Base-by-base conservation (phyloP, 53 echinoderm and acorn worm genomes). In the Mesocentrotus franciscanus region DNA sequence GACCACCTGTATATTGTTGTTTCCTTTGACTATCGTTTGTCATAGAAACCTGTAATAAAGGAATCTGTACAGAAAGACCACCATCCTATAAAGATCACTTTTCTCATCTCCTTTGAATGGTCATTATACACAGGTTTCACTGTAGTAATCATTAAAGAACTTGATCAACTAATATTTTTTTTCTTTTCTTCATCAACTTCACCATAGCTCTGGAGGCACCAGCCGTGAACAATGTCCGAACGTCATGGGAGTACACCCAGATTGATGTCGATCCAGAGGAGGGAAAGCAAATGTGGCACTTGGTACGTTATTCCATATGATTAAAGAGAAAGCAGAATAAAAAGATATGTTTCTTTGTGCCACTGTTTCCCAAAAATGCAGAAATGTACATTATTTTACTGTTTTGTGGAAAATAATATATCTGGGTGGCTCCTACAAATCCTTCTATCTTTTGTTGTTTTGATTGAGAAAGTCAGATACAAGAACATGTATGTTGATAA, bases 231-330 rank as follows among this genome's bases (percentile, higher is more conserved):
- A 49, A 93, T 26, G 60, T 59, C 16, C 29, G 94, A 15, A 59
- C 94, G 15, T 94, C 94, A 6, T 94, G 94, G 94, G 94, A 94
- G 61, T 94, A 94, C 64, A 84, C 94, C 7, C 94, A 83, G 34
- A 84, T 94, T 33, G 94, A 94, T 61, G 60, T 61, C 6, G 94
- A 83, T 20, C 64, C 66, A 36, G 94, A 94, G 84, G 94, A 94
- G 84, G 94, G 94, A 33, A 94, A 94, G 60, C 94, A 94, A 85
- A 60, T 94, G 62, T 94, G 94, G 94, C 94, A 94, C 56, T 83
- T 94, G 94, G 94, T 94, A 84, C 1, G 94, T 56, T 59, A 0
- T 11, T 24, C 18, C 34, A 49, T 49, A 49, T 49, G 6, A 49
- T 49, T 5, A 68, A 20, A 68, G 22, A 78, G 4, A 30, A 33